These are phyloP conservation scores for Eidolon dupreanum DNA, from an alignment of 2,797 vertebrate species.

Conservation along the genomic window DNA sequence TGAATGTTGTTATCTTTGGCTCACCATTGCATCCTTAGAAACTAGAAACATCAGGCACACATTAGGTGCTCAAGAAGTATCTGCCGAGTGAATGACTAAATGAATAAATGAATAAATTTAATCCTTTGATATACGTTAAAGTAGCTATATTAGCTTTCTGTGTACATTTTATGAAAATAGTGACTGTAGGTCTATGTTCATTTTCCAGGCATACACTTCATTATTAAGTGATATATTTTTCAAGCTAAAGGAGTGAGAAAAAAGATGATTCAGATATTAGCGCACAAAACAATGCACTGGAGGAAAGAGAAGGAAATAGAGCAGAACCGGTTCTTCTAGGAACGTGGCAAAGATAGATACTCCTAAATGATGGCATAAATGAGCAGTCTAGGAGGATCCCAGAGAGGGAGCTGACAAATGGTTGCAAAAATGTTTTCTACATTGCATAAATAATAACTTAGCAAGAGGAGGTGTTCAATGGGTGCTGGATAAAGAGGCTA, in stretches of 20 bases:
- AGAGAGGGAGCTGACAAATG: not conserved
- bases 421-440: not conserved
- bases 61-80: not conserved
- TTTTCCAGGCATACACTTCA: not conserved
- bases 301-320: not conserved
- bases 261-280: not conserved
- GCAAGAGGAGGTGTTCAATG: not conserved
- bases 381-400: not conserved
- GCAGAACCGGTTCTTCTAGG: constrained; percentile 12
- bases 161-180: not conserved
- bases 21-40: not conserved
- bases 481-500: not conserved
- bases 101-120: not conserved
- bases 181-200: not conserved
- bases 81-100: not conserved
- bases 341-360: not conserved
- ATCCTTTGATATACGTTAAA: not conserved
- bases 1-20: not conserved
- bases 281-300: not conserved
- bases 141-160: not conserved
- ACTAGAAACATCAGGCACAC: not conserved
- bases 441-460: constrained; percentile 20
- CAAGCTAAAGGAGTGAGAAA: not conserved
- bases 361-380: not conserved
- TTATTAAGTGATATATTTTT: constrained; percentile 34